Base-by-base conservation (phyloP, 1,140 invertebrate genomes). In the Drosophila oshimai region DNA sequence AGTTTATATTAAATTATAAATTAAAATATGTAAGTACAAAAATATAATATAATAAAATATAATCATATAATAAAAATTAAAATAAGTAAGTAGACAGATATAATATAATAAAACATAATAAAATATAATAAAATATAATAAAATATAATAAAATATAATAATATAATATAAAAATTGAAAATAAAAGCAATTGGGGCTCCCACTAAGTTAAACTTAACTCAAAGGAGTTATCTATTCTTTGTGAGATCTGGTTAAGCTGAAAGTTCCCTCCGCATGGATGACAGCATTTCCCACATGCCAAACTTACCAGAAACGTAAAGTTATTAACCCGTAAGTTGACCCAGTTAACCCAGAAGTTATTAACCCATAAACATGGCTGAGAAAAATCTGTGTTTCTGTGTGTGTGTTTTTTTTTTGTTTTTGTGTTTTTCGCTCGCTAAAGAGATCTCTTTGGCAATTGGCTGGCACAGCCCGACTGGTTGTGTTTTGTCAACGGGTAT, bases 401-500 rank as follows among this genome's bases (percentile, higher is more conserved):
- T 15, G 26, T 9, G 22, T 53, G 28, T 33, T 18, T 7, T 42
- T 47, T 42, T 60, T 36, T 31, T 13, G 15, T 7, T 42, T 47
- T 42, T 60, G 31, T 31, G 10, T 37, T 31, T 41, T 18, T 17
- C 12, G 13, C 51, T 6, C 22, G 7, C 13, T n/a, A n/a, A 28
- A 31, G 46, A 33, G 12, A 24, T 64, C 22, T 18, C 4, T 46
- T 37, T 54, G 64, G 64, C 71, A 74, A 55, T 57, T 72, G 64
- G 9, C 60, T 29, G 41, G 36, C 26, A 29, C 24, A 37, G 17
- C 33, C 33, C 39, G 44, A 26, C 37, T 24, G 50, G 41, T 36
- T 76, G 64, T 54, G 39, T 57, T 74, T 69, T 79, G 54, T 73
- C 73, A 69, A 65, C 69, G 50, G 44, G 47, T 69, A 60, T 83